Percentiles rank a stretch among this genome's conserved stretches.
phyloP scores from a whole-genome alignment of 2,113 vertebrate species.

The Heptranchias perlo region DNA sequence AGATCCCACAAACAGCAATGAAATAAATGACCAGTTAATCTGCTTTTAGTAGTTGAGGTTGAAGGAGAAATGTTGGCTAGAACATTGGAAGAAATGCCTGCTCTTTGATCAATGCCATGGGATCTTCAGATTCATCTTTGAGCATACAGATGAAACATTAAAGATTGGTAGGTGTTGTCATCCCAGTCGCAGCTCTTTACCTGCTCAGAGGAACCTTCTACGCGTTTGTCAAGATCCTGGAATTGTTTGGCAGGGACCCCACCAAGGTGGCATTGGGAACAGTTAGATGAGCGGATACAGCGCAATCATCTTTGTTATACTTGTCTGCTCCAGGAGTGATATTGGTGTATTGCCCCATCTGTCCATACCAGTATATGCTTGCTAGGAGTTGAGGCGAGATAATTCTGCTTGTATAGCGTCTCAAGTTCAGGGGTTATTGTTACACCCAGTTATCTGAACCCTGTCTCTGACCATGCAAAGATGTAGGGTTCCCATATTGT shows the following conservation, averaged over 20 bases:
- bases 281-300: background rate
- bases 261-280: background rate
- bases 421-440: no score
- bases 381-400: no score
- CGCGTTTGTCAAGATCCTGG: background rate
- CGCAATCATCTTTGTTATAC: background rate
- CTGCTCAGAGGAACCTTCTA: background rate
- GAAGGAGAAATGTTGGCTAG: background rate
- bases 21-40: background rate
- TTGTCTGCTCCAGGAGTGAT: no score
- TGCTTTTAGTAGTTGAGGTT: background rate
- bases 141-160: background rate
- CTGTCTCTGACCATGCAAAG: no score
- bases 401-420: no score
- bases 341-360: no score
- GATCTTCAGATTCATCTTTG: background rate
- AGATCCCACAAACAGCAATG: background rate
- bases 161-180: background rate
- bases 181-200: background rate
- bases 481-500: no score
- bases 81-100: background rate
- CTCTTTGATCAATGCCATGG: background rate
- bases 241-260: background rate
- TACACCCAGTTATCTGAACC: no score
- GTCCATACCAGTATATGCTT: no score